Base-by-base conservation (phyloP, 1,140 invertebrate species). In the Macrosteles quadrilineatus region DNA sequence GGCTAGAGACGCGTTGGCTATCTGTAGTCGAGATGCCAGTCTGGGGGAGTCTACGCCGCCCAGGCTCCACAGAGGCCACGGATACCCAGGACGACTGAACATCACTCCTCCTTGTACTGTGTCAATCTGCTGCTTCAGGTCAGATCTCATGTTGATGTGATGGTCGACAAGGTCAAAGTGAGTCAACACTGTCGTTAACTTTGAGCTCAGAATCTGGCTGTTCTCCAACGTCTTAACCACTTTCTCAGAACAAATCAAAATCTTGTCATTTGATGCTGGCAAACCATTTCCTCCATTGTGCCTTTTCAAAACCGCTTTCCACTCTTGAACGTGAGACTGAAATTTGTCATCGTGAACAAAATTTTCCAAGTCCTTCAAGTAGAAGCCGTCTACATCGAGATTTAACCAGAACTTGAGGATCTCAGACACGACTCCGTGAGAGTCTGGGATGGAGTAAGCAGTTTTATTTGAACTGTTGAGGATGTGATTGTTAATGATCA, bases 21-120 rank as follows among this genome's bases (percentile, higher is more conserved):
- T 78, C 40, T 80, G 78, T 25, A 83, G 59, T 12, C 82, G 81
- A 1, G 87, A 86, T 2, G 81, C 79, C 17, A 91, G 75, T 69
- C 90, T 82, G 29, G 81, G 80, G 6, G 80, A 85, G 31, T 87
- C 81, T 0, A 87, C 79, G 75, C 85, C 85, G 0, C 89, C 88
- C 50, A 91, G 81, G 47, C 87, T 88, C 91, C 91, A 94, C 70
- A 90, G 88, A n/a, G 91, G 81, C 90, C 90, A 92, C 0, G 90
- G 87, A 74, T 86, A 85, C 43, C 83, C 81, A 9, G 85, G 78
- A 73, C 87, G 86, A 3, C 82, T 76, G 79, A 86, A 90, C 27
- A 91, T 75, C 1, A 82, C 74, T 6, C 87, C 82, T 64, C 82
- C 82, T 40, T 87, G 79, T 4, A 89, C 73, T 3, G 80, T 76